Evolutionary conservation across 2,888 invertebrate species (phyloP), one percentile per base, ranked within the genome.

Genomic region (Myopa testacea): DNA sequence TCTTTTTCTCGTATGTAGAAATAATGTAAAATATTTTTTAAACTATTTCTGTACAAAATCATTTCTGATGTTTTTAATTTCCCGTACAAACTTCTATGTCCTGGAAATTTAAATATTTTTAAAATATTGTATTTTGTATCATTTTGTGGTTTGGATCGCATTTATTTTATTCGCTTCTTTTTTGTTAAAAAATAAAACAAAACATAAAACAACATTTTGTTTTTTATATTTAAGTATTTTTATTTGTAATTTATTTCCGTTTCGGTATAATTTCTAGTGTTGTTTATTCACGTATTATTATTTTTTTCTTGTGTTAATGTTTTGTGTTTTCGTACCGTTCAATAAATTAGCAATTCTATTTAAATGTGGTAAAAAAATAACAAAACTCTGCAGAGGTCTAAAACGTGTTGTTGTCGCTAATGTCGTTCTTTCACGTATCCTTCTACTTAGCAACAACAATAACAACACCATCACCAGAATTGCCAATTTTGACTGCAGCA

Each of bases 261-360:
- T 85, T 85, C 86, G 85, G 86, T 86, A 84, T 86, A 86, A 85
- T 85, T 86, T 85, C 85, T 86, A 86, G 86, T 67, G 52, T 68
- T 67, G 37, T 85, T 85, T 86, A 84, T 86, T 85, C 85, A 55
- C 55, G 10, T 55, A 55, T n/a, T 55, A 82, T 78, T 58, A 45
- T 82, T 83, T 78, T 78, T 76, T 70, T 74, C 10, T 79, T 74
- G 2, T 62, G 58, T 72, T 78, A 69, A 73, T 76, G 74, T 74
- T 45, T 79, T 74, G 2, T 63, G 58, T 72, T 78, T 67, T 7
- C 72, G 19, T 65, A 63, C 45, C 26, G n/a, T 40, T 72, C 26
- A 16, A 55, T 55, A n/a, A 55, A 45, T 63, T 65, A 74, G 74
- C 65, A 50, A 68, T 68, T 75, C 58, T 75, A 75, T 75, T 75